These are phyloP conservation scores for Tillus elongatus DNA, from an alignment of 2,888 invertebrate species.

Conservation along the genomic window DNA sequence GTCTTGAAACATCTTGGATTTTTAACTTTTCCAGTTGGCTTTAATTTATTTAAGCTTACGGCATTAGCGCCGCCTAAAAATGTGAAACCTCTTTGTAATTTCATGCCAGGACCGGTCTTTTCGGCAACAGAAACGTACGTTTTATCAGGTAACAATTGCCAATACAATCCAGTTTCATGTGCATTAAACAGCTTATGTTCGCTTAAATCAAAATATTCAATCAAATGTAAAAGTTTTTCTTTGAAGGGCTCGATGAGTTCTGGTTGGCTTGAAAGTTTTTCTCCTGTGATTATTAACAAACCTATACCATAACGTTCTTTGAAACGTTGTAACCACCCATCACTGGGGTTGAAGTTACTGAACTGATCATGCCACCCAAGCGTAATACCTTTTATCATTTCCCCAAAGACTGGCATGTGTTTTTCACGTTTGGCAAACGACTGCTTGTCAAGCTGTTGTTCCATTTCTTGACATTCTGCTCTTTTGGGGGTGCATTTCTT, in stretches of 20 bases:
- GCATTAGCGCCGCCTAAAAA: constrained; percentile 18
- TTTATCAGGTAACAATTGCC: constrained; percentile 19
- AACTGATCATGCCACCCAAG: neutral
- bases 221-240: constrained; percentile 9
- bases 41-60: constrained; percentile 16
- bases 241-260: constrained; percentile 15
- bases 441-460: too few relatives aligned
- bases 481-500: too few relatives aligned
- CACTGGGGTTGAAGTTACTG: constrained; percentile 12
- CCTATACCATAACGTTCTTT: constrained; percentile 14
- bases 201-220: constrained; percentile 12
- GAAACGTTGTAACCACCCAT: constrained; percentile 13
- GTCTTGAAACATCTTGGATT: constrained; percentile 15
- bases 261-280: constrained; percentile 16
- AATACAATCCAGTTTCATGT: constrained; percentile 19
- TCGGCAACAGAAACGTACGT: constrained; percentile 14
- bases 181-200: constrained; percentile 19
- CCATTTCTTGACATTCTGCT: too few relatives aligned
- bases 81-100: constrained; percentile 17
- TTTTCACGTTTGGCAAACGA: too few relatives aligned
- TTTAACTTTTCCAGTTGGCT: constrained; percentile 16
- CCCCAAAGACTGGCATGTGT: too few relatives aligned
- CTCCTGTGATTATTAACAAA: constrained; percentile 13
- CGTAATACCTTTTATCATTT: neutral
- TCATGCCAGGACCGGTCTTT: constrained; percentile 19